Evolutionary conservation across 2,113 vertebrate species (phyloP).

Genomic region (Haliaeetus leucogaster): DNA sequence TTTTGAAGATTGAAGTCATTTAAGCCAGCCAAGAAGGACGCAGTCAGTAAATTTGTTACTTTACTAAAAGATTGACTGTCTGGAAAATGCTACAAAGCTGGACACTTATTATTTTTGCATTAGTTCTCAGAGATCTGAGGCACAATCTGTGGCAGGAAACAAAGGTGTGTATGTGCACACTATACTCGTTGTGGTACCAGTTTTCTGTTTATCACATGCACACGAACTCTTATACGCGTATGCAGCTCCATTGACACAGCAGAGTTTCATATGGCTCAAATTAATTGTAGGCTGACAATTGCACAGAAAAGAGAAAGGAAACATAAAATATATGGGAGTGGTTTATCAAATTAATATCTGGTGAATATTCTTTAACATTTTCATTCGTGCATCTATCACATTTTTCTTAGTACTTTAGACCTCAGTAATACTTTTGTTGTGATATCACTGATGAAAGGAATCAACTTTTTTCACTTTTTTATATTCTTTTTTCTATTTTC

Average conservation of each 20-base stretch:
- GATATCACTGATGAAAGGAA: background rate
- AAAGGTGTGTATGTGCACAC: background rate
- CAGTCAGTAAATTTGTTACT: background rate
- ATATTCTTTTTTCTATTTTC: background rate
- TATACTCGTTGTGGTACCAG: background rate
- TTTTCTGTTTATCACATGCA: background rate
- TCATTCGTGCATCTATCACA: background rate
- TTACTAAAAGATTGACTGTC: background rate
- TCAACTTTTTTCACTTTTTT: background rate
- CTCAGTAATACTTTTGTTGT: background rate
- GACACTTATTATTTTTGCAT: background rate
- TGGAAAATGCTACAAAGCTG: background rate
- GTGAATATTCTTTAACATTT: background rate
- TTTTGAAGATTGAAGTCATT: slow-evolving; percentile 7
- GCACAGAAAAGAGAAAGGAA: background rate
- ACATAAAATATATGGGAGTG: background rate
- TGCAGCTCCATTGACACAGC: background rate
- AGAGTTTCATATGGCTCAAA: background rate
- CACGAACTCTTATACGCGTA: background rate
- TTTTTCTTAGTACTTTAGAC: background rate
- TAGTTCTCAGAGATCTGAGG: background rate
- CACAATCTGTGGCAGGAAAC: background rate
- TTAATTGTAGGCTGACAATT: background rate
- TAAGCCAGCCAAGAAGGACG: background rate
- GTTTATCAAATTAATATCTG: background rate